Evolutionary conservation across 2,888 invertebrate species (phyloP).

Genomic region (Athetis lepigone): DNA sequence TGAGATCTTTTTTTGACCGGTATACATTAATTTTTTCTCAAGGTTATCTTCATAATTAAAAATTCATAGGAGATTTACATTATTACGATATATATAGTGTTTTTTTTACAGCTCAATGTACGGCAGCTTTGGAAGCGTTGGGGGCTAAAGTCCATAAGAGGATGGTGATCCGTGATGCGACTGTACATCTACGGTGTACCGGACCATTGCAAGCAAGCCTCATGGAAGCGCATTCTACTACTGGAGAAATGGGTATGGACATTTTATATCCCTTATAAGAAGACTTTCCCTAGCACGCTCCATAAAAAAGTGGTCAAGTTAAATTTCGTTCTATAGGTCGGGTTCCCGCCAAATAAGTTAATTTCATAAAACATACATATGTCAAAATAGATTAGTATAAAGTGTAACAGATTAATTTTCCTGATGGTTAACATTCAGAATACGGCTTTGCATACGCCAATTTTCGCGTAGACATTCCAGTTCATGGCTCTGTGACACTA

Average conservation of each 20-base stretch:
- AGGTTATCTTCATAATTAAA: neutral
- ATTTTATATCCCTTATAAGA: too few relatives aligned
- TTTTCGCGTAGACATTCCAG: too few relatives aligned
- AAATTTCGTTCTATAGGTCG: too few relatives aligned
- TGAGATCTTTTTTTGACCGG: slow-evolving; percentile 7
- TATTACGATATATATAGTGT: neutral
- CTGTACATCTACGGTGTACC: slow-evolving; percentile 86
- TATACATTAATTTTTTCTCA: slow-evolving; percentile 13
- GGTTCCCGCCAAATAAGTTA: too few relatives aligned
- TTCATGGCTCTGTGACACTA: too few relatives aligned
- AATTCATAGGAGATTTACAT: too few relatives aligned
- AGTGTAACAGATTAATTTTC: too few relatives aligned
- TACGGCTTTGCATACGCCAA: neutral
- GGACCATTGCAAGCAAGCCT: slow-evolving; percentile 84
- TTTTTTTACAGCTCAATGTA: slow-evolving; percentile 75
- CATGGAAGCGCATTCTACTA: slow-evolving; percentile 91
- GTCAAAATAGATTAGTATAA: too few relatives aligned
- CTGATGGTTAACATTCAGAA: too few relatives aligned
- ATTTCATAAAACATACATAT: too few relatives aligned
- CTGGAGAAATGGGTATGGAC: slow-evolving; percentile 91
- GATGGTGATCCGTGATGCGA: slow-evolving; percentile 85
- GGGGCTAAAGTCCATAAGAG: slow-evolving; percentile 85
- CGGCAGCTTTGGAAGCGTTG: slow-evolving; percentile 80
- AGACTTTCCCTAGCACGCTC: too few relatives aligned
- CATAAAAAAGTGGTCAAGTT: too few relatives aligned